Conservation (phyloP, 1,140 invertebrate species). For the Brachionus asplanchnoidis region DNA sequence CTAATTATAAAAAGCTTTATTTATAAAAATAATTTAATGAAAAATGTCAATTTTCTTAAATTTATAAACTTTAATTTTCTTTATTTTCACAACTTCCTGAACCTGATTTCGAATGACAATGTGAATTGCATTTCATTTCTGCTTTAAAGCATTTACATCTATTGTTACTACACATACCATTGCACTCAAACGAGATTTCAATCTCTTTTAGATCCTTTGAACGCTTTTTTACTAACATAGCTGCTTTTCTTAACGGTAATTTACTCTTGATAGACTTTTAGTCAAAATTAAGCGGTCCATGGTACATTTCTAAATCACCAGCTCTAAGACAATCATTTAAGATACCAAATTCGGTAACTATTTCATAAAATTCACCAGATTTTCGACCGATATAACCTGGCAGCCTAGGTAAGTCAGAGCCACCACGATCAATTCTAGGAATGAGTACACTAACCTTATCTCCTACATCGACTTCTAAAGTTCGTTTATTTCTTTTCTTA, state of each 20-base stretch:
- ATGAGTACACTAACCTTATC: not conserved
- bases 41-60: no score
- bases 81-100: slow-evolving; percentile 1
- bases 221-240: not conserved
- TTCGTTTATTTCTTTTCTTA: not conserved
- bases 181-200: not conserved
- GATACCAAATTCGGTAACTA: not conserved
- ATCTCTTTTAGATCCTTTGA: not conserved
- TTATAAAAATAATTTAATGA: no score
- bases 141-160: slow-evolving; percentile 6
- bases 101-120: slow-evolving; percentile 4
- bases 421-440: not conserved
- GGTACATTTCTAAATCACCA: not conserved
- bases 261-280: not conserved
- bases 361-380: not conserved
- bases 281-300: not conserved
- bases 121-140: not conserved
- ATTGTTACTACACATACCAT: not conserved
- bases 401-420: not conserved
- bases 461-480: not conserved
- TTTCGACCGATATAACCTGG: not conserved
- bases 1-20: no score
- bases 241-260: not conserved
- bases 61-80: not conserved
- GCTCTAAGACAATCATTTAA: not conserved